Conservation (phyloP, 2,113 vertebrate species). For the Shinisaurus crocodilurus region DNA sequence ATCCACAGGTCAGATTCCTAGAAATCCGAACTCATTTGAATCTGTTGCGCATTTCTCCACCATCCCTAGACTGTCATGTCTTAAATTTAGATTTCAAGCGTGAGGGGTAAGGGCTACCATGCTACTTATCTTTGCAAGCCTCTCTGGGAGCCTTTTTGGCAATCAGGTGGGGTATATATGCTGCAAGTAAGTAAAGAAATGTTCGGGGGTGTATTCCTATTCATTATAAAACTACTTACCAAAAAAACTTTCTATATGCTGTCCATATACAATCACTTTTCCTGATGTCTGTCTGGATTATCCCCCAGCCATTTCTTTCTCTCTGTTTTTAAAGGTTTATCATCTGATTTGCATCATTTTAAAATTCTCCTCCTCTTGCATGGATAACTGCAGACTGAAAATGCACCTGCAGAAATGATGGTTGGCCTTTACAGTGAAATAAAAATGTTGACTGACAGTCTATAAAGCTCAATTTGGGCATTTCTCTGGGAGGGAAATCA, state of each 20-base stretch:
- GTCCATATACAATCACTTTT: background rate
- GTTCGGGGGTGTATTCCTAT: too few relatives aligned
- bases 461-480: conserved; percentile 4
- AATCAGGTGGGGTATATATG: too few relatives aligned
- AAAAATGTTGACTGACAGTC: background rate
- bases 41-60: too few relatives aligned
- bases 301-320: too few relatives aligned
- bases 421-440: background rate
- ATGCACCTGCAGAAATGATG: conserved; percentile 12
- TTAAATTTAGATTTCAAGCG: too few relatives aligned
- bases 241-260: background rate
- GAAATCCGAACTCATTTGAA: too few relatives aligned
- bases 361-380: background rate
- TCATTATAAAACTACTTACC: background rate
- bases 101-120: too few relatives aligned
- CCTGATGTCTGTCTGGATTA: background rate
- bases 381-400: conserved; percentile 15
- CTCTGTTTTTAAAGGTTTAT: background rate
- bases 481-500: conserved; percentile 3
- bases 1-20: too few relatives aligned
- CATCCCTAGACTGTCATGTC: too few relatives aligned
- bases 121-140: too few relatives aligned
- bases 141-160: too few relatives aligned
- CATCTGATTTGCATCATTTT: conserved; percentile 4
- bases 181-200: too few relatives aligned